phyloP scores from a whole-genome alignment of 2,113 vertebrate genomes.

The Theristicus caerulescens region DNA sequence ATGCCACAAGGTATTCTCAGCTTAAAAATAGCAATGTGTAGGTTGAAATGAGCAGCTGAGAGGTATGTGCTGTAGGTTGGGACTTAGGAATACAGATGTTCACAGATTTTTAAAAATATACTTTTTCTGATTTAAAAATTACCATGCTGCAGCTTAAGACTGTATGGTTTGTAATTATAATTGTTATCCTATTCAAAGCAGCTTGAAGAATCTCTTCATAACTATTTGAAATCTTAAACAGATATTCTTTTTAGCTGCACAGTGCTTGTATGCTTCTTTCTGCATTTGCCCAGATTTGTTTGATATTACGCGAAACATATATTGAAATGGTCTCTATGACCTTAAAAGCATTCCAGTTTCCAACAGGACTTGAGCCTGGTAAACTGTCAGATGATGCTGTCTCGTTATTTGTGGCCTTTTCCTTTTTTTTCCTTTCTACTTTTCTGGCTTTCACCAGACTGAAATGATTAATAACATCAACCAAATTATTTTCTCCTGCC shows the following conservation, averaged over 20 bases:
- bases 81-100: conserved; percentile 59
- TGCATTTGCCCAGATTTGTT: background rate
- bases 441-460: background rate
- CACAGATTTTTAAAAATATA: background rate
- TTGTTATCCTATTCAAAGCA: background rate
- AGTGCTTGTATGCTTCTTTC: background rate
- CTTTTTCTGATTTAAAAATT: conserved; percentile 55
- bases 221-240: background rate
- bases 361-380: background rate
- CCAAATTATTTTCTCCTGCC: background rate
- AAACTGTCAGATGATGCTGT: background rate
- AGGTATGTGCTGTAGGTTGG: conserved; percentile 39
- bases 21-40: conserved; percentile 63
- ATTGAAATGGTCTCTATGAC: background rate
- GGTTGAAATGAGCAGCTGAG: conserved; percentile 56
- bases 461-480: background rate
- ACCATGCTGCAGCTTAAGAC: background rate
- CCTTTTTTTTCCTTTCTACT: background rate
- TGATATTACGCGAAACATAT: fast-evolving
- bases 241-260: background rate
- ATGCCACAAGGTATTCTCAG: conserved; percentile 56
- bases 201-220: background rate
- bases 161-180: background rate
- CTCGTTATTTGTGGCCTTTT: background rate
- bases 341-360: background rate